A percentile compares a stretch with the other conserved stretches of the same genome.
These are phyloP conservation scores for Pteropus rufus DNA, from an alignment of 2,797 vertebrate species.

Conservation along the genomic window DNA sequence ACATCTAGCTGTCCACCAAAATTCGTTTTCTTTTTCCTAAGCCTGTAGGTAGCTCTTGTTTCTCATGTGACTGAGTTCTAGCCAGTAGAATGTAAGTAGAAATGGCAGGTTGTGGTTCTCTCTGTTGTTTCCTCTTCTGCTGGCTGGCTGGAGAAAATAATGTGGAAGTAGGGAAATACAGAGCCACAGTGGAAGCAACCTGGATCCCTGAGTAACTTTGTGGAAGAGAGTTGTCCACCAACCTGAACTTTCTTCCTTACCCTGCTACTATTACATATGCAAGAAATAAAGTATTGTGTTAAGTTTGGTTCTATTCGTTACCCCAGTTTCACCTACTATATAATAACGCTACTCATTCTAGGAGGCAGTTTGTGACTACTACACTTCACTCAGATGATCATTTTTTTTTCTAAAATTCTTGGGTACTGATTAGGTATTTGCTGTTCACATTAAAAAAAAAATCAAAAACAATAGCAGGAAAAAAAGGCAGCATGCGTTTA, in stretches of 20 bases:
- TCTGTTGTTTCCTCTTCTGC: background rate
- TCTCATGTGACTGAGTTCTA: background rate
- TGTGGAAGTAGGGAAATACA: background rate
- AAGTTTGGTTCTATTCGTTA: background rate
- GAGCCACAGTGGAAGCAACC: background rate
- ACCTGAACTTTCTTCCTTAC: background rate
- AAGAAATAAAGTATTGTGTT: background rate
- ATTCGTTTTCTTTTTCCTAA: background rate
- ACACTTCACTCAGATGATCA: background rate
- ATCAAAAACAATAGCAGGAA: background rate
- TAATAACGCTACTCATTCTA: background rate
- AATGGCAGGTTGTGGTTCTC: background rate
- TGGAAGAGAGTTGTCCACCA: background rate
- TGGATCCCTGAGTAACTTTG: background rate
- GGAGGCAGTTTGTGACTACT: background rate
- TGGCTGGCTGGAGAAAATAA: background rate
- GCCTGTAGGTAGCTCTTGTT: background rate
- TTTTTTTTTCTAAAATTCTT: background rate
- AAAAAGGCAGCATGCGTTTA: background rate
- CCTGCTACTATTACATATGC: background rate
- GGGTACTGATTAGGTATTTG: background rate
- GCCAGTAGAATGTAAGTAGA: background rate
- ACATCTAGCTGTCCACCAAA: background rate
- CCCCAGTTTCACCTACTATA: background rate
- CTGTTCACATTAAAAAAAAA: background rate